Percentiles rank a stretch among this genome's conserved stretches.
Conservation (phyloP, 2,113 vertebrate genomes). For the Anser cygnoides region DNA sequence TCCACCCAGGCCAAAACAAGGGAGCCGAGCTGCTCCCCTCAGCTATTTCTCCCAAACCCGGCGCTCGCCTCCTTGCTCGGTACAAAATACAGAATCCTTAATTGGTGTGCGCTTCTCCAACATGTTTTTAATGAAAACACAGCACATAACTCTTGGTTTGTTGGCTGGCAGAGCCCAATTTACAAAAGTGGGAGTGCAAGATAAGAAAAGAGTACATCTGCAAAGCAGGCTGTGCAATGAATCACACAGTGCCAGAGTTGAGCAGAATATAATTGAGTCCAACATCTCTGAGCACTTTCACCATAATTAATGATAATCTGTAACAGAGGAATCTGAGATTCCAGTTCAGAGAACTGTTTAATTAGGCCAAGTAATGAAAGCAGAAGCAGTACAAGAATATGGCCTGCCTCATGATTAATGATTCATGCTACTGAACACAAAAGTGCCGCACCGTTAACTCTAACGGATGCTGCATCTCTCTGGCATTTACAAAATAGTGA, state of each 20-base stretch:
- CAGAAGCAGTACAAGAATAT: conserved; percentile 99
- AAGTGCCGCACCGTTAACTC: conserved; percentile 99
- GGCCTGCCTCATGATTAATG: conserved; percentile 99
- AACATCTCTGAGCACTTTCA: conserved; percentile 99
- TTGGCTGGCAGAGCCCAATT: conserved; percentile 99
- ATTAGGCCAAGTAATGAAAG: conserved; percentile 99
- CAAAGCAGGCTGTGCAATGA: conserved; percentile 96
- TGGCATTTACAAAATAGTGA: conserved; percentile 96
- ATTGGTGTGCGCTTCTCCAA: conserved; percentile 97
- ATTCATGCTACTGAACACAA: conserved; percentile 99
- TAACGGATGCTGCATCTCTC: conserved; percentile 89
- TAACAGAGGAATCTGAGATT: conserved; percentile 99
- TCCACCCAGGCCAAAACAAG: background rate
- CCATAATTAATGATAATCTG: conserved; percentile 99
- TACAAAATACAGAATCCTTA: conserved; percentile 94
- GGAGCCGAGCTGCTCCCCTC: conserved; percentile 50
- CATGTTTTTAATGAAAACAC: conserved; percentile 99
- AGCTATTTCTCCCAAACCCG: conserved; percentile 75
- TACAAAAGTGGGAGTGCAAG: conserved; percentile 99
- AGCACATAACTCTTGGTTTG: conserved; percentile 99
- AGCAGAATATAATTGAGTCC: conserved; percentile 99
- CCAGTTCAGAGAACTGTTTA: conserved; percentile 99
- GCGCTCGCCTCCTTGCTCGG: conserved; percentile 85
- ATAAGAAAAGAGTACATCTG: conserved; percentile 98
- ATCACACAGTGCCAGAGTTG: conserved; percentile 99